Evolutionary conservation across 2,888 invertebrate species (phyloP), one percentile per base, ranked within the genome.

Genomic region (Mycalesis mineus): DNA sequence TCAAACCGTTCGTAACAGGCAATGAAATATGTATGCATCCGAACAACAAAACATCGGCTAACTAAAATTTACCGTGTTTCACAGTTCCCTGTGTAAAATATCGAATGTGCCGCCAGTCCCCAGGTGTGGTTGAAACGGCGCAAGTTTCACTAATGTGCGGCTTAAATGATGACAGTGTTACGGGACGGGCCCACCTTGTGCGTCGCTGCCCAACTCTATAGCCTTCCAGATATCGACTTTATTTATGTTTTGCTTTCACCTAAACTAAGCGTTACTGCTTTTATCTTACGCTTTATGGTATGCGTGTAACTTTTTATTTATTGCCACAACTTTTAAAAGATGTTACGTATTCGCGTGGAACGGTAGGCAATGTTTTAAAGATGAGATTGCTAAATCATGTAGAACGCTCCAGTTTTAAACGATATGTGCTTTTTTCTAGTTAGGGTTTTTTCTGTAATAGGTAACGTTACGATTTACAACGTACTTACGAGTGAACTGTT

Each of bases 141-240:
- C 83, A 88, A 88, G 84, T 86, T 88, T 82, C 75, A 70, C 83
- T 86, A 88, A 88, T 88, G 84, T 87, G 80, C 77, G 84, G 86
- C 85, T 84, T 88, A 87, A 87, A 87, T 81, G 81, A 84, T 86
- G 87, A 85, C 84, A 84, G 73, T 81, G 81, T 80, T 78, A 82
- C 69, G 76, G 77, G 67, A 70, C 69, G 69, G 71, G 72, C 73
- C 75, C 74, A 69, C 68, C 70, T 71, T 73, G 73, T 62, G 60
- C 64, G 61, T 65, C 56, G 65, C 61, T 56, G 62, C 62, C 62
- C 55, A 41, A 56, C 65, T 61, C 62, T 61, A 61, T 61, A 59
- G 56, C 56, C 60, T 61, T 45, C 60, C 41, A 60, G 56, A 55
- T 68, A 67, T 67, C 61, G 65, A 64, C 65, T 67, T 64, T 63